Evolutionary conservation across 2,113 vertebrate genomes (phyloP).

Genomic region (Struthio camelus): DNA sequence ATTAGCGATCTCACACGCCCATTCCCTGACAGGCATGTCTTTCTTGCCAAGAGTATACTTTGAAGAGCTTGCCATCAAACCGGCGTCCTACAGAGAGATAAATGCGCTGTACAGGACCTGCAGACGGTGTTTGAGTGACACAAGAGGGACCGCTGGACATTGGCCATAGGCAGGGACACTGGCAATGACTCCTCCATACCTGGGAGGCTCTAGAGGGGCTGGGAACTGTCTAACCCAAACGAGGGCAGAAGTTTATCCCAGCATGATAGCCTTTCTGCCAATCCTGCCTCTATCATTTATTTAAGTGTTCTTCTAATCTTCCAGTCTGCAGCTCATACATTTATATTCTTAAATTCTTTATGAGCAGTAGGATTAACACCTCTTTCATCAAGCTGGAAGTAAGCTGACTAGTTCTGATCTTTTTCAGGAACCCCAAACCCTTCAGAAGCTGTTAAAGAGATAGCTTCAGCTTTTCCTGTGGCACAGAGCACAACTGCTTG

Average conservation of each 20-base stretch:
- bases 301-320: constrained; percentile 28
- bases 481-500: neutral
- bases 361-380: constrained; percentile 35
- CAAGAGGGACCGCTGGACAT: neutral
- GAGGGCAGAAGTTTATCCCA: neutral
- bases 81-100: neutral
- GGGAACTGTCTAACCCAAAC: neutral
- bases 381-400: constrained; percentile 9
- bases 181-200: neutral
- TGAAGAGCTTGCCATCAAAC: neutral
- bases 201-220: neutral
- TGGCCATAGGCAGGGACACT: neutral
- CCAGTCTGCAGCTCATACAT: neutral
- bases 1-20: neutral
- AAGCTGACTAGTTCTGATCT: neutral
- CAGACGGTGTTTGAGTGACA: neutral
- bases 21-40: neutral
- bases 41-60: neutral
- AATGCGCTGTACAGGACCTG: neutral
- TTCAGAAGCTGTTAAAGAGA: neutral
- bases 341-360: constrained; percentile 44
- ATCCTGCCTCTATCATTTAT: constrained; percentile 14
- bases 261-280: neutral
- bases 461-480: neutral
- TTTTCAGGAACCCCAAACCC: neutral